Evolutionary conservation across 1,140 invertebrate genomes (phyloP).

Genomic region (Meloidogyne exigua): DNA sequence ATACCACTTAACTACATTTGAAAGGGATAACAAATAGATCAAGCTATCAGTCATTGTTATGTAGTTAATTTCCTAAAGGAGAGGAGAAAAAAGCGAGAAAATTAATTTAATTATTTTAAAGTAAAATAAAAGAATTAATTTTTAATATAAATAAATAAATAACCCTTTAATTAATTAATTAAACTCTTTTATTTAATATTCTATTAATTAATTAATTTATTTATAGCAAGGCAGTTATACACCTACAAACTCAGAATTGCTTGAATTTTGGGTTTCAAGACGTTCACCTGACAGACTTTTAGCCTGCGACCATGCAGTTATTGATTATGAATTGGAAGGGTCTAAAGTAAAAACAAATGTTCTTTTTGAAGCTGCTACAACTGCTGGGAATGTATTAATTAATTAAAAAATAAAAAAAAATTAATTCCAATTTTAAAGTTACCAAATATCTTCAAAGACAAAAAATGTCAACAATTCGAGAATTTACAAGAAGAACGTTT

Average conservation of each 20-base stretch:
- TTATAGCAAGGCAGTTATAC: constrained; percentile 63
- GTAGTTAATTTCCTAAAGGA: no score
- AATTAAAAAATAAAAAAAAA: neutral
- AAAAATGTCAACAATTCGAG: constrained; percentile 60
- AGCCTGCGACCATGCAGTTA: constrained; percentile 59
- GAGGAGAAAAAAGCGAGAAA: no score
- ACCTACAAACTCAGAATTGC: constrained; percentile 60
- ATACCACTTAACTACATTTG: no score
- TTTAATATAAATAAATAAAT: no score
- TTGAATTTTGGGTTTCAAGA: constrained; percentile 64
- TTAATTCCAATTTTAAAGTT: constrained; percentile 36
- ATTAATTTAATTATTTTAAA: no score
- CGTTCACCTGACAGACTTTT: constrained; percentile 58
- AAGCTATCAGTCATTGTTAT: no score
- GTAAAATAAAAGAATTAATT: no score
- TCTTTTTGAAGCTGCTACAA: constrained; percentile 63
- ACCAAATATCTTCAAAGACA: constrained; percentile 63
- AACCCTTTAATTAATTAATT: no score
- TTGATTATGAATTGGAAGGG: constrained; percentile 63
- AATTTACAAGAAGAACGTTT: constrained; percentile 60
- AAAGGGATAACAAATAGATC: no score
- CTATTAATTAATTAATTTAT: constrained; percentile 18
- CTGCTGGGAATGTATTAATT: constrained; percentile 44
- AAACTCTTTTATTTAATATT: no score
- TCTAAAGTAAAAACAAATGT: constrained; percentile 63